These are phyloP conservation scores for Bembecia ichneumoniformis DNA, from an alignment of 2,888 invertebrate genomes.

Conservation along the genomic window DNA sequence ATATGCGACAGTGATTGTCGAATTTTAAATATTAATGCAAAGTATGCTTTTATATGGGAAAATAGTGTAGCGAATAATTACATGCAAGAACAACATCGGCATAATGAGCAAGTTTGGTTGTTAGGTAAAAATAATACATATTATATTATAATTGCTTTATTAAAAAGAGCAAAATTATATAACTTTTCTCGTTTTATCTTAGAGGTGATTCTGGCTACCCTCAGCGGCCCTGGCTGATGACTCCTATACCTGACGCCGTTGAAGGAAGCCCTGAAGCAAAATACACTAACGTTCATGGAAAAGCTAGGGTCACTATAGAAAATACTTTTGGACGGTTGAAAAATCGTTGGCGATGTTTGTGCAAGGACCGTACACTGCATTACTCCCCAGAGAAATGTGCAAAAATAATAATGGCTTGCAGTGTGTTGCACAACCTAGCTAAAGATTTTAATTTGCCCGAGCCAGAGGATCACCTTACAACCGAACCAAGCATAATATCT, in stretches of 20 bases:
- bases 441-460: slow-evolving; percentile 6
- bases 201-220: slow-evolving; percentile 21
- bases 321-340: slow-evolving; percentile 17
- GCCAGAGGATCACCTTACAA: background rate
- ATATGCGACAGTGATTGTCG: slow-evolving; percentile 15
- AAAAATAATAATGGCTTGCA: slow-evolving; percentile 19
- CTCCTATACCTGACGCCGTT: slow-evolving; percentile 13
- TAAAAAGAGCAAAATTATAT: too few relatives aligned
- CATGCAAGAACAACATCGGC: slow-evolving; percentile 11
- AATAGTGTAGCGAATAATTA: slow-evolving; percentile 10
- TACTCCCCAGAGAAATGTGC: slow-evolving; percentile 17
- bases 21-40: slow-evolving; percentile 19
- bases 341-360: slow-evolving; percentile 18
- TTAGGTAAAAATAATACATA: slow-evolving; percentile 9
- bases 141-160: background rate
- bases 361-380: slow-evolving; percentile 16
- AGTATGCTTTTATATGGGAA: slow-evolving; percentile 19
- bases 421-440: slow-evolving; percentile 18
- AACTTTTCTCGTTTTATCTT: slow-evolving; percentile 1
- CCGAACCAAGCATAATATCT: background rate
- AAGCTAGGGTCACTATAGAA: slow-evolving; percentile 15
- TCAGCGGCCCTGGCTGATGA: slow-evolving; percentile 19
- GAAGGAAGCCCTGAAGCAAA: slow-evolving; percentile 9
- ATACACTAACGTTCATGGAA: slow-evolving; percentile 11
- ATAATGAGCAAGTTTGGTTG: slow-evolving; percentile 12